A percentile compares a stretch with the other conserved stretches of the same genome.
Evolutionary conservation across 2,113 vertebrate genomes (phyloP).

Genomic region (Thomomys bottae): DNA sequence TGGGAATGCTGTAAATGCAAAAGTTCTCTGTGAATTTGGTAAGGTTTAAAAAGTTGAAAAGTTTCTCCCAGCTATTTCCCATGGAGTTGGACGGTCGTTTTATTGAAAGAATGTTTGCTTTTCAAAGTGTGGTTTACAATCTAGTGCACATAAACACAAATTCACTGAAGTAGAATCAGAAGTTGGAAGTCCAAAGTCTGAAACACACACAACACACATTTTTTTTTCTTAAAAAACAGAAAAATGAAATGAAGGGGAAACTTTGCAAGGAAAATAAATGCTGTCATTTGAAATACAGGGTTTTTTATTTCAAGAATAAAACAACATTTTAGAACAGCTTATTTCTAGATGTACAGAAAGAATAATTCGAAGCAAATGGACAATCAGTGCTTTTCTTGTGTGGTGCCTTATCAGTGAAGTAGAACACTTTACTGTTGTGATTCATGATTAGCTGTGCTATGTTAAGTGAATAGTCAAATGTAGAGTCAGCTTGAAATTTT

Average conservation of each 20-base stretch:
- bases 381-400: conserved; percentile 64
- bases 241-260: conserved; percentile 55
- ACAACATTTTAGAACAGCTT: conserved; percentile 48
- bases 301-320: conserved; percentile 70
- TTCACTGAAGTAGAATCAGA: conserved; percentile 37
- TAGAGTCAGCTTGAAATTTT: conserved; percentile 14
- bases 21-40: not conserved
- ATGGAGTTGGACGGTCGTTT: conserved; percentile 8
- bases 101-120: not conserved
- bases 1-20: conserved; percentile 28
- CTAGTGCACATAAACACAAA: conserved; percentile 41
- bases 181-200: not conserved
- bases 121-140: conserved; percentile 40
- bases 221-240: conserved; percentile 32
- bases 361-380: conserved; percentile 55
- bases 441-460: not conserved
- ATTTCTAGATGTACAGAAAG: conserved; percentile 60
- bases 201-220: conserved; percentile 60
- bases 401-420: conserved; percentile 13
- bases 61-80: conserved; percentile 6
- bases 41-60: conserved; percentile 31
- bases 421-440: conserved; percentile 14
- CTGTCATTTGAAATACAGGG: conserved; percentile 33
- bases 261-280: conserved; percentile 33
- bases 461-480: conserved; percentile 43